A percentile compares a stretch with the other conserved stretches of the same genome.
Evolutionary conservation across 2,888 invertebrate species (phyloP).

Genomic region (Nomada ruficornis): DNA sequence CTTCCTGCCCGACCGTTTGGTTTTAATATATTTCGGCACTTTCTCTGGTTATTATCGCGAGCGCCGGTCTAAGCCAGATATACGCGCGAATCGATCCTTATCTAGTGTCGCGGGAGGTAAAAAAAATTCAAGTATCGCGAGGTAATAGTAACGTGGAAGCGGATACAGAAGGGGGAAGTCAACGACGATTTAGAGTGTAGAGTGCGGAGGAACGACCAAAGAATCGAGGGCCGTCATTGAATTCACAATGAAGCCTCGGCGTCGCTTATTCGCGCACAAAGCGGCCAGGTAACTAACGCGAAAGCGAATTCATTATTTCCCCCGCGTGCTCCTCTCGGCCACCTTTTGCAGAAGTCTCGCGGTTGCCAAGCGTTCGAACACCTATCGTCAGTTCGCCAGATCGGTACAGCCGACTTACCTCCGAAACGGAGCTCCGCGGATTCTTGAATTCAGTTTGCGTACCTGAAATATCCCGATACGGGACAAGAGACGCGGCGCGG

Average conservation of each 20-base stretch:
- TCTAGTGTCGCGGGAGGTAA: not conserved
- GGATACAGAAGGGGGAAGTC: not conserved
- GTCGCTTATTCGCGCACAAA: conserved; percentile 15
- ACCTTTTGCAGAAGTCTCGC: not conserved
- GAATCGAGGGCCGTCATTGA: conserved; percentile 1
- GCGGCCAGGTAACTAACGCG: not conserved
- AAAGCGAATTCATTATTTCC: conserved; percentile 23
- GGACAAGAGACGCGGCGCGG: conserved; percentile 26
- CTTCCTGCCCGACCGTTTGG: not conserved
- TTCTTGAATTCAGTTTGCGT: not conserved
- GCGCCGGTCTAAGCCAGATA: not conserved
- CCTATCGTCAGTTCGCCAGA: too few relatives aligned
- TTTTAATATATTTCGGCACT: not conserved
- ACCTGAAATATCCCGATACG: conserved; percentile 42
- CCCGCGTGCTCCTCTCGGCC: not conserved
- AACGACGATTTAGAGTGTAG: not conserved
- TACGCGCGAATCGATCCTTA: not conserved
- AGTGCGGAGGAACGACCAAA: not conserved
- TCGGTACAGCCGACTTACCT: not conserved
- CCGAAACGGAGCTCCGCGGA: not conserved
- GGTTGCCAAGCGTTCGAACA: too few relatives aligned
- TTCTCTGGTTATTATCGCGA: not conserved
- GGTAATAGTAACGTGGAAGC: not conserved
- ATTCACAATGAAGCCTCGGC: conserved; percentile 13
- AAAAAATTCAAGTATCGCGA: not conserved